Percentiles rank a stretch among this genome's conserved stretches.
Conservation (phyloP, 2,113 vertebrate species). For the Tenrec ecaudatus region DNA sequence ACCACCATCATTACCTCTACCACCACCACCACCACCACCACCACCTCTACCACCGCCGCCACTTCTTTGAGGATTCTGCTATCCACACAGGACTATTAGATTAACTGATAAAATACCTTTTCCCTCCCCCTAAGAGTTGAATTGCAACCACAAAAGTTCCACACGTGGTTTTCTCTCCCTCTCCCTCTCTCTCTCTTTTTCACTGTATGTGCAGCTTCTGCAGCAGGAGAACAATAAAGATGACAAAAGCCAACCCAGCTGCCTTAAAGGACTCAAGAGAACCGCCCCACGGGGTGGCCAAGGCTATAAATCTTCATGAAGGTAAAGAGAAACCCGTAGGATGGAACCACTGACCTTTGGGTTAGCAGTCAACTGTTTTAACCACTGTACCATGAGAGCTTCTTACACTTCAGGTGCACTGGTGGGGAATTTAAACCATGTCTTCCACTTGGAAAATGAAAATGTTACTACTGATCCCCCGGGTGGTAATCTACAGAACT, state of each 20-base stretch:
- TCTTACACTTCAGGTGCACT: background rate
- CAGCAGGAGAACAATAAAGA: background rate
- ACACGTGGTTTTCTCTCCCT: background rate
- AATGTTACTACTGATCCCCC: background rate
- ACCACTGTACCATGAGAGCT: too few species aligned
- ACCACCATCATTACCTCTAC: too few species aligned
- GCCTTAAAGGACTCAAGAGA: too few species aligned
- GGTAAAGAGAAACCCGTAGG: too few species aligned
- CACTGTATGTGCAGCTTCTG: background rate
- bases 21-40: too few species aligned
- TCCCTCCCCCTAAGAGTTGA: background rate
- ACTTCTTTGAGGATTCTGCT: slow-evolving; percentile 17
- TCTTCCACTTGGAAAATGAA: background rate
- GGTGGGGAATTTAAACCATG: background rate
- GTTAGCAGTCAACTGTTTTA: too few species aligned
- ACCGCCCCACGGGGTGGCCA: too few species aligned
- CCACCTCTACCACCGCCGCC: background rate
- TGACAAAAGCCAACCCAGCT: background rate
- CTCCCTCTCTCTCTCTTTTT: background rate
- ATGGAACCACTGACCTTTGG: too few species aligned
- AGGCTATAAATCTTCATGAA: too few species aligned
- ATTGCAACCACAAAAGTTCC: background rate
- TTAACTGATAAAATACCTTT: slow-evolving; percentile 27
- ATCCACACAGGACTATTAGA: background rate
- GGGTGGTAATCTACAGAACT: background rate